Evolutionary conservation across 2,797 vertebrate genomes (phyloP).

Genomic region (Paedocypris micromegethes): DNA sequence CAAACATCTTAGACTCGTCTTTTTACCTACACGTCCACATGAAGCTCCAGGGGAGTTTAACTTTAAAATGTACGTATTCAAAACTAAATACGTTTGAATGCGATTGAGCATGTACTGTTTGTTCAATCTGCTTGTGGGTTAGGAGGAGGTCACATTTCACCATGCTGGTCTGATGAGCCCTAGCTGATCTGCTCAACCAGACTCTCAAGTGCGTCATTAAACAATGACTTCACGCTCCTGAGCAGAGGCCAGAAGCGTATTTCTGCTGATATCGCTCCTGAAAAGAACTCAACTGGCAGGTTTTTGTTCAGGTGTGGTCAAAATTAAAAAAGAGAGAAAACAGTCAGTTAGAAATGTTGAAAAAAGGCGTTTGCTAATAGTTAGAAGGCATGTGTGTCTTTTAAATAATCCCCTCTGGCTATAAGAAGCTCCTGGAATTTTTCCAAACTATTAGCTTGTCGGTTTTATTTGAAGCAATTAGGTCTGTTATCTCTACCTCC

Average conservation of each 20-base stretch:
- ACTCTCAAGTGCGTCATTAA: constrained; percentile 24
- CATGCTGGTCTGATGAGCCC: constrained; percentile 19
- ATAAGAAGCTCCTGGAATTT: too few relatives aligned
- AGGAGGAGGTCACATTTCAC: constrained; percentile 21
- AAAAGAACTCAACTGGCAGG: constrained; percentile 1
- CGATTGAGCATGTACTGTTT: neutral
- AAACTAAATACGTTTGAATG: neutral
- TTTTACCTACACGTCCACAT: too few relatives aligned
- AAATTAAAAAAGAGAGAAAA: neutral
- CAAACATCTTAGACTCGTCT: too few relatives aligned
- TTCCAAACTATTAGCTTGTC: neutral
- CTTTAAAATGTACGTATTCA: too few relatives aligned
- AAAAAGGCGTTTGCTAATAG: neutral
- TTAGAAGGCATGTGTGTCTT: constrained; percentile 2
- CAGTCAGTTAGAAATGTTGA: neutral
- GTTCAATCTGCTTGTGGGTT: constrained; percentile 29
- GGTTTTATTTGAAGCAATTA: too few relatives aligned
- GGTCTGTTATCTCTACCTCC: too few relatives aligned
- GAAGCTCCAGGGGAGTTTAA: too few relatives aligned
- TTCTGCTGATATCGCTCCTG: neutral
- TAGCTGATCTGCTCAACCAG: constrained; percentile 31
- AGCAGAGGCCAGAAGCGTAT: constrained; percentile 16
- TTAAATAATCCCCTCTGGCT: neutral
- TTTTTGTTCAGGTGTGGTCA: neutral
- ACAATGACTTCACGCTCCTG: constrained; percentile 15